Percentiles rank a stretch among this genome's conserved stretches.
These are phyloP conservation scores for Onthophagus sagittarius DNA, from an alignment of 2,888 invertebrate genomes.

Conservation along the genomic window DNA sequence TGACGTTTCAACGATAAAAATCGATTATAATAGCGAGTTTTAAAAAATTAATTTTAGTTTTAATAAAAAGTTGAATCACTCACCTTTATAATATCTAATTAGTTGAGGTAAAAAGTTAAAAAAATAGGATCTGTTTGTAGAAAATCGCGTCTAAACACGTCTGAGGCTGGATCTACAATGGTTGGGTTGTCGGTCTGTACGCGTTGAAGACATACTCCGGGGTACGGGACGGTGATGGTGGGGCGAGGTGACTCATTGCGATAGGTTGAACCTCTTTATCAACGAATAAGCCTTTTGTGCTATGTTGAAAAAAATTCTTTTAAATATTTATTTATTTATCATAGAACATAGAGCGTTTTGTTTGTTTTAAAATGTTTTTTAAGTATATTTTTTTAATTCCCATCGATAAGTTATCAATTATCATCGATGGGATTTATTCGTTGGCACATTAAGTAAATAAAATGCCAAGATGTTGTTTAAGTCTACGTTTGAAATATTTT, in stretches of 20 bases:
- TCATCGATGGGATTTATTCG: too few relatives aligned
- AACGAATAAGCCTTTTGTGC: not conserved
- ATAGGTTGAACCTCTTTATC: not conserved
- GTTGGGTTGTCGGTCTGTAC: not conserved
- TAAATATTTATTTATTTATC: too few relatives aligned
- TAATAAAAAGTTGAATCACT: not conserved
- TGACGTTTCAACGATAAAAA: not conserved
- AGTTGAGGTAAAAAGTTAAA: not conserved
- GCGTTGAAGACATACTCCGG: not conserved
- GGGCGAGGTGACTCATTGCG: not conserved
- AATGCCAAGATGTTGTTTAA: too few relatives aligned
- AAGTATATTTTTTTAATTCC: too few relatives aligned
- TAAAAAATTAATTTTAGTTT: not conserved
- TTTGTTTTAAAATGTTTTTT: too few relatives aligned
- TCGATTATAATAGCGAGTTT: not conserved
- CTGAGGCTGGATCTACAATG: not conserved
- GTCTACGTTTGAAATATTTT: too few relatives aligned
- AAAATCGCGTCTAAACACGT: not conserved
- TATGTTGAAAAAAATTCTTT: too few relatives aligned
- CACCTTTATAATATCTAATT: not conserved
- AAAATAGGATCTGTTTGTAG: not conserved
- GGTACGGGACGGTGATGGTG: not conserved
- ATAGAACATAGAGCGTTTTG: too few relatives aligned
- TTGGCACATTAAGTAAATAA: too few relatives aligned
- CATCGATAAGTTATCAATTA: too few relatives aligned